Base-by-base conservation (phyloP, 2,113 vertebrate species). In the Micromys minutus region DNA sequence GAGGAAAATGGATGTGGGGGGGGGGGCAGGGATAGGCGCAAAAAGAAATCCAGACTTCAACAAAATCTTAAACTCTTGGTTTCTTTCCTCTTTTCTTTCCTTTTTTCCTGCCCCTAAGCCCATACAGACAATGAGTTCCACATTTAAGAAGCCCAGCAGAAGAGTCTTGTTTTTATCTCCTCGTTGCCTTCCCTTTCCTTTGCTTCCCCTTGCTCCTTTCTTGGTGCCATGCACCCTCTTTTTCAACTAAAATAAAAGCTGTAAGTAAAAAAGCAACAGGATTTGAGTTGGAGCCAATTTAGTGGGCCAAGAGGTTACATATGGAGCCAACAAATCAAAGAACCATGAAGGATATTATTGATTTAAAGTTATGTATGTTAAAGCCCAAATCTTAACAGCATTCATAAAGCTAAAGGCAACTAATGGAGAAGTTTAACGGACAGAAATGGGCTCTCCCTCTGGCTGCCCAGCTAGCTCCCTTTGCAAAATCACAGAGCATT, bases 241-340 rank as follows among this genome's bases (percentile, higher is more conserved):
- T 96, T 96, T 93, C 97, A 96, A 91, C 34, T 17, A 95, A 96
- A 96, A 94, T 95, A 98, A 97, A 50, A 94, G 85, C 3, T 2
- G 96, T 98, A 98, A 97, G 97, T 96, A 94, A 96, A 97, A 95
- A 96, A 97, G 97, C 97, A 97, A 98, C 86, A 96, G 92, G 97
- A 97, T 90, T 98, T 98, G 98, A 98, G 97, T 95, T 71, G 59
- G 97, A 98, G 98, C 98, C 98, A 98, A 97, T 12, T 59, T 79
- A 97, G 80, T 91, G 98, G 98, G 98, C 98, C 98, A 98, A 98
- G 97, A 98, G 98, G 98, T 98, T 98, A 98, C 98, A 99, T 98
- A 98, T 98, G 98, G 98, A 98, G 98, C 96, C 98, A 98, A 98
- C 98, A 98, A 98, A 99, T 99, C 98, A 98, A 92, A 97, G 96